Percentiles rank a stretch among this genome's conserved stretches.
These are phyloP conservation scores for Platichthys stellatus DNA, from an alignment of 2,113 vertebrate species.

Conservation along the genomic window DNA sequence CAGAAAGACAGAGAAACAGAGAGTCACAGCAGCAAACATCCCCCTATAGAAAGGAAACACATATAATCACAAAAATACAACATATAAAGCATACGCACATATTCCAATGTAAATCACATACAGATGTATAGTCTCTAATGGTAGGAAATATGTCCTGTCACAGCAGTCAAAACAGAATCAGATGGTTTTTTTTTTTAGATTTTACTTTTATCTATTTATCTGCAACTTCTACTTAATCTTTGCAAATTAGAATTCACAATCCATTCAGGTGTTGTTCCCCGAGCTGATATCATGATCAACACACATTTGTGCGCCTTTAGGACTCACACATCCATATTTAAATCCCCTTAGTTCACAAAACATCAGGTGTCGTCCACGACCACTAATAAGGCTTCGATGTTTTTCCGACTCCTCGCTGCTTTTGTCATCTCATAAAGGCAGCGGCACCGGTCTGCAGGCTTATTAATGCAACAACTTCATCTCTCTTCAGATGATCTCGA, in stretches of 20 bases:
- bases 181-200: not conserved
- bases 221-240: not conserved
- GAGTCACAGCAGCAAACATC: too few relatives aligned
- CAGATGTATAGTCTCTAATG: not conserved
- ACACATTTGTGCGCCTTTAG: not conserved
- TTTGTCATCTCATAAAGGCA: slow-evolving; percentile 8
- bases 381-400: slow-evolving; percentile 49
- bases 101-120: too few relatives aligned
- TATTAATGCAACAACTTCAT: slow-evolving; percentile 49
- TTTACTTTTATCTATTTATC: not conserved
- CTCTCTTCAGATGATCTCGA: slow-evolving; percentile 45
- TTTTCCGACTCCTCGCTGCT: slow-evolving; percentile 23
- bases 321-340: slow-evolving; percentile 11
- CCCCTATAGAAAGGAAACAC: too few relatives aligned
- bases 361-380: slow-evolving; percentile 23
- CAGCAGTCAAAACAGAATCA: too few relatives aligned
- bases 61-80: too few relatives aligned
- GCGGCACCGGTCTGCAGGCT: not conserved
- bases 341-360: slow-evolving; percentile 22
- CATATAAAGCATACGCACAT: too few relatives aligned
- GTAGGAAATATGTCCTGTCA: not conserved
- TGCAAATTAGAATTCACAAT: not conserved
- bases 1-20: too few relatives aligned
- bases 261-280: not conserved
- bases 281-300: slow-evolving; percentile 4